Evolutionary conservation across 2,888 invertebrate species (phyloP).

Genomic region (Caenorhabditis macrosperma): DNA sequence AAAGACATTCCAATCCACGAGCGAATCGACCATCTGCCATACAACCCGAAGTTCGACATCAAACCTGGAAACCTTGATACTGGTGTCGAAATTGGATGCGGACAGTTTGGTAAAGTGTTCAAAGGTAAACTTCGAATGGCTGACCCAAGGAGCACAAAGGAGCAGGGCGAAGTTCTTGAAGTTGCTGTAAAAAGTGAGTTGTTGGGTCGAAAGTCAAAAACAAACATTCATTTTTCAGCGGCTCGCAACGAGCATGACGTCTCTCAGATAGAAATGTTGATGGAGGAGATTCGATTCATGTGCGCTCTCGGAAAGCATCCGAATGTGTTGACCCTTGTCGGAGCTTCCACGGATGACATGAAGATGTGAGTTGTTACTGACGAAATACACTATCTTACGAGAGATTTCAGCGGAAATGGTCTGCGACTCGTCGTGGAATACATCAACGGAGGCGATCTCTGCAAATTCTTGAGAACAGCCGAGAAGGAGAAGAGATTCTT

Average conservation of each 20-base stretch:
- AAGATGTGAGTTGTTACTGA: conserved; percentile 48
- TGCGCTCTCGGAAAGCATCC: conserved; percentile 68
- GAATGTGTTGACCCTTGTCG: conserved; percentile 67
- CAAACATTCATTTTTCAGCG: conserved; percentile 14
- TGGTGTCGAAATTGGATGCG: conserved; percentile 55
- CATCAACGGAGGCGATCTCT: conserved; percentile 61
- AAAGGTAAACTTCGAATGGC: conserved; percentile 59
- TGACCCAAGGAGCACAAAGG: conserved; percentile 42
- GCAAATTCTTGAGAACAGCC: conserved; percentile 45
- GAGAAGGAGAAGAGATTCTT: conserved; percentile 33
- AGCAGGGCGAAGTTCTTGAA: conserved; percentile 46
- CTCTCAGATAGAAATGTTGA: conserved; percentile 59
- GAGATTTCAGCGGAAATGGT: conserved; percentile 66
- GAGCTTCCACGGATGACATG: conserved; percentile 65
- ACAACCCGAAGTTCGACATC: conserved; percentile 56
- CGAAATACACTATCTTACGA: background rate
- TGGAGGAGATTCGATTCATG: conserved; percentile 69
- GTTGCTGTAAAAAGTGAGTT: conserved; percentile 67
- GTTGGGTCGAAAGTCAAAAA: background rate
- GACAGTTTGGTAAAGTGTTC: conserved; percentile 65
- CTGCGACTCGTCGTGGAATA: conserved; percentile 65
- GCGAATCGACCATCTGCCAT: conserved; percentile 52
- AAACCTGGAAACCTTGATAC: conserved; percentile 43
- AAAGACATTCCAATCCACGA: conserved; percentile 61
- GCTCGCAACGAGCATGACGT: conserved; percentile 50